Evolutionary conservation across 53 echinoderm and acorn worm species (phyloP).

Genomic region (Arbacia lixula): DNA sequence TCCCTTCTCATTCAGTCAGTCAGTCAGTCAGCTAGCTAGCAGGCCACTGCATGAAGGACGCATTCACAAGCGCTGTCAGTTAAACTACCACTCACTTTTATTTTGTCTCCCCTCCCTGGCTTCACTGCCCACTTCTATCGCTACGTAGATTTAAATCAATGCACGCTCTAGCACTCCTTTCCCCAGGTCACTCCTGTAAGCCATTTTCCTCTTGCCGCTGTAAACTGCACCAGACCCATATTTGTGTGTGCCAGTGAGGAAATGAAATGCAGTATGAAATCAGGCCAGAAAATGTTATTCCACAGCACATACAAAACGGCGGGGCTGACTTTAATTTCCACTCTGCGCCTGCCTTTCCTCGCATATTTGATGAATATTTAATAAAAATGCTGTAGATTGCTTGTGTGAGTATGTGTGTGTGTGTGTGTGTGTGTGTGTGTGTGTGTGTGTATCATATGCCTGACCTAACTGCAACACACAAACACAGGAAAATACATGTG

Average conservation of each 20-base stretch:
- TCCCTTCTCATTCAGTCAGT: background rate
- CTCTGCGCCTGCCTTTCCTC: constrained; percentile 4
- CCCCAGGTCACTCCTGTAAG: background rate
- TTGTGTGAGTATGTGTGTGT: no score
- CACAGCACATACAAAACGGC: constrained; percentile 12
- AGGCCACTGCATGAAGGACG: no score
- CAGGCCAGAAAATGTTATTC: constrained; percentile 53
- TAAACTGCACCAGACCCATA: constrained; percentile 38
- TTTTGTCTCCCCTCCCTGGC: no score
- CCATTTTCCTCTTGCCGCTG: background rate
- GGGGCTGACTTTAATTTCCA: constrained; percentile 39
- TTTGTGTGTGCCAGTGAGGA: constrained; percentile 42
- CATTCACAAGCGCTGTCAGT: no score
- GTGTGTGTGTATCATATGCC: no score
- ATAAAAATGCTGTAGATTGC: constrained; percentile 17
- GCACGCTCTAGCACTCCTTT: constrained; percentile 13
- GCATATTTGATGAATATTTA: constrained; percentile 38
- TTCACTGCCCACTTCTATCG: no score
- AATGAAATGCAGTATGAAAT: constrained; percentile 47
- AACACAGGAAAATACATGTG: no score
- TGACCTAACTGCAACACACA: no score
- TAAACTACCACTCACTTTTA: no score
- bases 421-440: no score
- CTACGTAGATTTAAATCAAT: constrained; percentile 32
- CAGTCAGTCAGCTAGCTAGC: no score